A percentile compares a stretch with the other conserved stretches of the same genome.
Evolutionary conservation across 2,113 vertebrate species (phyloP).

Genomic region (Oxyruncus cristatus): DNA sequence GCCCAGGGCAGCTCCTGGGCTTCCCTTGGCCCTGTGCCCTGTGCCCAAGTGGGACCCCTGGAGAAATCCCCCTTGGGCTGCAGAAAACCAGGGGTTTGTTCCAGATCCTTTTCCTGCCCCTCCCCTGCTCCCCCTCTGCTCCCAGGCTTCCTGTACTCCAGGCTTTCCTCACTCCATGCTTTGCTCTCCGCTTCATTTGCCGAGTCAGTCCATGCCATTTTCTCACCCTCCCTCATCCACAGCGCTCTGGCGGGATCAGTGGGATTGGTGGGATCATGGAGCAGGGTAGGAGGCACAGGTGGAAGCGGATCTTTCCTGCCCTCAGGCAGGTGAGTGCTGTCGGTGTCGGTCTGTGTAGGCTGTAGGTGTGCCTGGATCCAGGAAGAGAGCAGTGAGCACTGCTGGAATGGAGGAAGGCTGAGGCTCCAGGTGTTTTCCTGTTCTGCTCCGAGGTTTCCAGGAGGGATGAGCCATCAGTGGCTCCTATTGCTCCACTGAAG

Average conservation of each 20-base stretch:
- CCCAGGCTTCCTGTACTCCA: background rate
- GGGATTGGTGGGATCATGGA: background rate
- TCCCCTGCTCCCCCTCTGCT: background rate
- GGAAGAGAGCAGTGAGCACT: background rate
- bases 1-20: background rate
- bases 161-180: background rate
- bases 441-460: background rate
- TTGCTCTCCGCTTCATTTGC: background rate
- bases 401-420: background rate
- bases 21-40: background rate
- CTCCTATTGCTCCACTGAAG: rapidly evolving
- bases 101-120: background rate
- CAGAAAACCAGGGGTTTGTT: background rate
- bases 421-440: background rate
- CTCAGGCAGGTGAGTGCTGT: rapidly evolving
- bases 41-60: background rate
- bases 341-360: rapidly evolving
- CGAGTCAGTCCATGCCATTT: background rate
- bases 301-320: background rate
- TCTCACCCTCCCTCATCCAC: background rate
- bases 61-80: rapidly evolving
- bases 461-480: background rate
- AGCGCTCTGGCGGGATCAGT: rapidly evolving
- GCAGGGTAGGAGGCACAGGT: background rate
- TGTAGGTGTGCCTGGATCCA: background rate